Percentiles rank a stretch among this genome's conserved stretches.
phyloP scores from a whole-genome alignment of 2,888 invertebrate species.

The Choreutis nemorana region DNA sequence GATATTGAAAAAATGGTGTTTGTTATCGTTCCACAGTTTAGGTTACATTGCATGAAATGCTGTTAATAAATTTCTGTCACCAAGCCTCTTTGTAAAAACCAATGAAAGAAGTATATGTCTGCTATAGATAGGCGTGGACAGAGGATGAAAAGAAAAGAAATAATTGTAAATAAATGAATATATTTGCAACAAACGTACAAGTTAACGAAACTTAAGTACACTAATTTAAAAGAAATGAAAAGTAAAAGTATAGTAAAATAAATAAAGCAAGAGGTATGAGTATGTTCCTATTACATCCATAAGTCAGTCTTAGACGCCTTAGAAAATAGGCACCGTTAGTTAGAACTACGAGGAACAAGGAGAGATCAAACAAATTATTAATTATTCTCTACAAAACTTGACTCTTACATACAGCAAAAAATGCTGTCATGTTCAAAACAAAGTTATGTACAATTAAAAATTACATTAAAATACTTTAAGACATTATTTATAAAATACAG shows the following conservation, averaged over 20 bases:
- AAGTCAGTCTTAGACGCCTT: slow-evolving; percentile 42
- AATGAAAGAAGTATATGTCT: slow-evolving; percentile 51
- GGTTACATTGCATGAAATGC: slow-evolving; percentile 40
- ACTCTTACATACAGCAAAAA: slow-evolving; percentile 1
- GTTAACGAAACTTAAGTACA: slow-evolving; percentile 49
- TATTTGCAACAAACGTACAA: slow-evolving; percentile 63
- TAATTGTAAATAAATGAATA: slow-evolving; percentile 63
- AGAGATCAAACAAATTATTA: slow-evolving; percentile 33
- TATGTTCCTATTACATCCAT: slow-evolving; percentile 2
- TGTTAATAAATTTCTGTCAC: slow-evolving; percentile 52
- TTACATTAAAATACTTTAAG: too few relatives aligned
- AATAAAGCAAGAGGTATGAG: slow-evolving; percentile 30
- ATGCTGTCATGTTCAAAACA: slow-evolving; percentile 9
- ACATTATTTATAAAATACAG: too few relatives aligned
- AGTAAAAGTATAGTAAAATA: slow-evolving; percentile 38
- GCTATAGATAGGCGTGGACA: slow-evolving; percentile 55
- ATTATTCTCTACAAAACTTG: slow-evolving; percentile 3
- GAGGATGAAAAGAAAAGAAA: slow-evolving; percentile 61
- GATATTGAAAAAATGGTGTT: slow-evolving; percentile 64
- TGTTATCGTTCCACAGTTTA: slow-evolving; percentile 38
- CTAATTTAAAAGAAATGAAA: slow-evolving; percentile 16
- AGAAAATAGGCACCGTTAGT: neutral
- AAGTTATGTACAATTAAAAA: too few relatives aligned
- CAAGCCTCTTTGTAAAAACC: slow-evolving; percentile 49
- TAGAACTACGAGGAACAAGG: slow-evolving; percentile 31